Evolutionary conservation across 2,888 invertebrate species (phyloP), one percentile per base, ranked within the genome.

Genomic region (Ectemnius cavifrons): DNA sequence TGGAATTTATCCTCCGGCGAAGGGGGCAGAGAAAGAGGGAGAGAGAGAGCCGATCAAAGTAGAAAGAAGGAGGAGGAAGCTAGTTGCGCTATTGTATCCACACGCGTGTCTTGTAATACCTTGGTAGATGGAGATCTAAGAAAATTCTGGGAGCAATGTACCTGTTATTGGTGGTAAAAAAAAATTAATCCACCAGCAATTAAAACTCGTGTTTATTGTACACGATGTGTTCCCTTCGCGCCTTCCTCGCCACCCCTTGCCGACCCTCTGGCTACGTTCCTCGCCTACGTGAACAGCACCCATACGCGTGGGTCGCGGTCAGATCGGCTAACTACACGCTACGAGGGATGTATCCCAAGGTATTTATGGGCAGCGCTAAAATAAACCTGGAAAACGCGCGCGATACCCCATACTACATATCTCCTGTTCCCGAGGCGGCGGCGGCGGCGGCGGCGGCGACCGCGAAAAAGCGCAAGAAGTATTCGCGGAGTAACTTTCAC

Each of bases 321-420:
- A 45, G 58, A 14, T 65, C 65, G 20, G 58, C 37, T 58, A 57
- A 46, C 45, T 46, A 45, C 58, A 65, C n/a, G 57, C 20, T 14
- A 45, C 58, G 45, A 57, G 57, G 58, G 65, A 65, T 58, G 58
- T 45, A 46, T 45, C n/a, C 18, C 13, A 46, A 57, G 57, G 18
- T 65, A 46, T 65, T 65, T 65, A 65, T 46, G 37, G 37, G 28
- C 23, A 46, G 6, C 20, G 58, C 18, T 23, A 58, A 58, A 52
- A 52, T 52, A 52, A 52, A 52, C 52, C 52, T 52, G 52, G 52
- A 52, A 52, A 52, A 14, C 16, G n/a, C 52, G 52, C 52, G 52
- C n/a, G 16, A 52, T 52, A 52, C n/a, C 52, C 14, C 16, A 16
- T 14, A 16, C 52, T 52, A 16, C 52, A 16, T 52, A 52, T 52